phyloP scores from a whole-genome alignment of 1,140 invertebrate species.

The Cotesia typhae region DNA sequence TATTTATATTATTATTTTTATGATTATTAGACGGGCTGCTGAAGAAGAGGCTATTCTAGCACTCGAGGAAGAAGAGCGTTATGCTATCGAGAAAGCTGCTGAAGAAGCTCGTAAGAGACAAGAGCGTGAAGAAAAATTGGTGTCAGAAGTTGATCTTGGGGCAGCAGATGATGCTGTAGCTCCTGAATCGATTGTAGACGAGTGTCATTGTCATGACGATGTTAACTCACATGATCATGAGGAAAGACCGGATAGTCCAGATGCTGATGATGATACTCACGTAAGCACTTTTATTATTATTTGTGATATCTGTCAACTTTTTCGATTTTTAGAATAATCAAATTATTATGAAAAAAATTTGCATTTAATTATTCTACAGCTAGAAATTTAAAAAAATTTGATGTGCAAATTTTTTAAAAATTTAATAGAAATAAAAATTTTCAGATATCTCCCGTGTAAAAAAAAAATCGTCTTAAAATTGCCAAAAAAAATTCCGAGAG shows the following conservation, averaged over 20 bases:
- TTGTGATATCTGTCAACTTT: too few species aligned
- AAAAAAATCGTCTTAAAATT: too few species aligned
- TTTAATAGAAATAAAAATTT: too few species aligned
- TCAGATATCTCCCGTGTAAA: too few species aligned
- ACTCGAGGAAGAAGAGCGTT: conserved; percentile 44
- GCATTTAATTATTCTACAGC: too few species aligned
- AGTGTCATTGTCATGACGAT: conserved; percentile 40
- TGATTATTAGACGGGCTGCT: conserved; percentile 31
- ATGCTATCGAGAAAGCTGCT: conserved; percentile 34
- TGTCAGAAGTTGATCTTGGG: conserved; percentile 35
- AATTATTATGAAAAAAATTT: too few species aligned
- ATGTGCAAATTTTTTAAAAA: too few species aligned
- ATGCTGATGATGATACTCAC: conserved; percentile 53
- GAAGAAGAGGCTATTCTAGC: conserved; percentile 37
- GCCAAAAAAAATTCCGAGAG: too few species aligned
- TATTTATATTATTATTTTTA: not conserved
- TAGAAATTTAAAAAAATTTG: too few species aligned
- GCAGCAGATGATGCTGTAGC: conserved; percentile 26
- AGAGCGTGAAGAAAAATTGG: conserved; percentile 55
- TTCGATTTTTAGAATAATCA: too few species aligned
- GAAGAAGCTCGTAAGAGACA: conserved; percentile 45
- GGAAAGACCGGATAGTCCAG: conserved; percentile 51
- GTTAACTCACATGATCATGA: conserved; percentile 51
- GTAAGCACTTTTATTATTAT: conserved; percentile 37
- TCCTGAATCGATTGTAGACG: conserved; percentile 37